phyloP scores from a whole-genome alignment of 2,797 vertebrate genomes.

The Erpetoichthys calabaricus region DNA sequence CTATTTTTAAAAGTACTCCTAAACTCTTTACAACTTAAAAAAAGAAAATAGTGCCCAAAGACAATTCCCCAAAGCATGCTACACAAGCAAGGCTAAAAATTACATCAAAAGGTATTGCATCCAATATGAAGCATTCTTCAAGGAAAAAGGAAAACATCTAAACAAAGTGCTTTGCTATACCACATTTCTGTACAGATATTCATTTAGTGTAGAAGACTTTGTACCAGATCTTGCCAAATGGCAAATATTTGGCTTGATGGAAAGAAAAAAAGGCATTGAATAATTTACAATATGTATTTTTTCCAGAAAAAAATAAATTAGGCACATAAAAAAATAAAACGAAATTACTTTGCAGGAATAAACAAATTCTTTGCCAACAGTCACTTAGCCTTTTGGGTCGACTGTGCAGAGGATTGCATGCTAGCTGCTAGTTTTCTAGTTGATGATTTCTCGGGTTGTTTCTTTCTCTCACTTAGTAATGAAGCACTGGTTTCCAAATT shows the following conservation, averaged over 20 bases:
- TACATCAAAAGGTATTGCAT: slow-evolving; percentile 42
- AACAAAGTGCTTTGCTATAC: slow-evolving; percentile 48
- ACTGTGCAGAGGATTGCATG: slow-evolving; percentile 76
- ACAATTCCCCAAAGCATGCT: slow-evolving; percentile 21
- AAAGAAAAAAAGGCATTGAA: slow-evolving; percentile 73
- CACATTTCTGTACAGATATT: slow-evolving; percentile 39
- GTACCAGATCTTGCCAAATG: slow-evolving; percentile 54
- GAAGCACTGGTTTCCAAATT: slow-evolving; percentile 52
- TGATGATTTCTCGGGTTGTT: slow-evolving; percentile 53
- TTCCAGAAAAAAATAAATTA: slow-evolving; percentile 28
- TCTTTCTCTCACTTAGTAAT: slow-evolving; percentile 63
- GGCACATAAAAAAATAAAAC: slow-evolving; percentile 60
- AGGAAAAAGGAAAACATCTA: slow-evolving; percentile 35
- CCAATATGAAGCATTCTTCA: slow-evolving; percentile 29
- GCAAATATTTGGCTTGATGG: slow-evolving; percentile 62
- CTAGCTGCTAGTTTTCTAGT: slow-evolving; percentile 73
- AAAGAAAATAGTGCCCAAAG: slow-evolving; percentile 8
- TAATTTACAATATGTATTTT: slow-evolving; percentile 46
- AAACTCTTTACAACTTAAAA: slow-evolving; percentile 1
- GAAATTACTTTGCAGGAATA: slow-evolving; percentile 44
- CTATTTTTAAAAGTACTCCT: background rate
- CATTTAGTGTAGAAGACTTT: slow-evolving; percentile 51
- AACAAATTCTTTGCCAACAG: slow-evolving; percentile 32
- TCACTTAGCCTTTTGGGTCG: slow-evolving; percentile 80
- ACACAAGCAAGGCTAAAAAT: slow-evolving; percentile 33